A percentile compares a stretch with the other conserved stretches of the same genome.
phyloP scores from a whole-genome alignment of 2,113 vertebrate genomes.

The Saccopteryx bilineata region DNA sequence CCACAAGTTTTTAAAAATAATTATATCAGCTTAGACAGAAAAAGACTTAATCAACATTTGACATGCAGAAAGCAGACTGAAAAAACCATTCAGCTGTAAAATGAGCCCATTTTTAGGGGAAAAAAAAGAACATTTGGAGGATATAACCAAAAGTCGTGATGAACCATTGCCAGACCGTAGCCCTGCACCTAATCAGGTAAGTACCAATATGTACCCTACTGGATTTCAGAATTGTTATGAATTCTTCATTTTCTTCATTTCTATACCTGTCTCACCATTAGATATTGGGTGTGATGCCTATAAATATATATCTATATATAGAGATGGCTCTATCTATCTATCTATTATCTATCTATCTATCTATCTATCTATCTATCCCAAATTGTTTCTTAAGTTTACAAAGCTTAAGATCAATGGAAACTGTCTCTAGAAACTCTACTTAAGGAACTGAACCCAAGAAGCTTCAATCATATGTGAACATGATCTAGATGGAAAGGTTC shows the following conservation, averaged over 20 bases:
- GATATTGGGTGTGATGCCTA: neutral
- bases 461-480: neutral
- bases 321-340: neutral
- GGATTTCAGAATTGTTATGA: neutral
- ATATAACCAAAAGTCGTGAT: neutral
- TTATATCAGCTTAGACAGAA: neutral
- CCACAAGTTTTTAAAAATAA: conserved; percentile 16
- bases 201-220: neutral
- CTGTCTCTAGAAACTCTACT: neutral
- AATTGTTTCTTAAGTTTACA: neutral
- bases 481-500: neutral
- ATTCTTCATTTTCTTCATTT: neutral
- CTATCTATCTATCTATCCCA: neutral
- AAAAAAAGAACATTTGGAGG: neutral
- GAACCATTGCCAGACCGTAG: neutral
- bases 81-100: neutral
- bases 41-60: conserved; percentile 2
- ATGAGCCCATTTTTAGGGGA: neutral
- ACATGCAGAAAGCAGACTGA: neutral
- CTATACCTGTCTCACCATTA: neutral
- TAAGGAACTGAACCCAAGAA: neutral
- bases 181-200: too few relatives aligned
- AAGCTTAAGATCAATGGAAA: neutral
- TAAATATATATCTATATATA: neutral
- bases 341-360: neutral